Evolutionary conservation across 2,888 invertebrate species (phyloP).

Genomic region (Pemphredon lugubris): DNA sequence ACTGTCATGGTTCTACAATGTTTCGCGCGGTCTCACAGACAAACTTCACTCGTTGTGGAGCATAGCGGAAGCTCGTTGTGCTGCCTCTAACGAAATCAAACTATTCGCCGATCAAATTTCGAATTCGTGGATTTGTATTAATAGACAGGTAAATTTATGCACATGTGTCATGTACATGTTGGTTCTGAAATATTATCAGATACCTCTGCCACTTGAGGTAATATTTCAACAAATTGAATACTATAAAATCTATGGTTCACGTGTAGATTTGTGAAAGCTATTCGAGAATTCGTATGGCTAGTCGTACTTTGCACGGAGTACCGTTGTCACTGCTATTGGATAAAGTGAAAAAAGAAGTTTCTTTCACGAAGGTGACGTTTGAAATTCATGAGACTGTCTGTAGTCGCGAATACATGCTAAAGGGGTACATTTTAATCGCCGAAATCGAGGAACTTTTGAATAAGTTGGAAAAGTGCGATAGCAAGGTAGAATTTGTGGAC

Average conservation of each 20-base stretch:
- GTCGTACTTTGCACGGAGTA: slow-evolving; percentile 65
- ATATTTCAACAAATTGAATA: too few relatives aligned
- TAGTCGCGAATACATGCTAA: slow-evolving; percentile 57
- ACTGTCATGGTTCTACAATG: slow-evolving; percentile 58
- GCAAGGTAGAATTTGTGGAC: slow-evolving; percentile 59
- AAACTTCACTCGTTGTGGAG: slow-evolving; percentile 68
- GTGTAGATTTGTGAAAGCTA: slow-evolving; percentile 51
- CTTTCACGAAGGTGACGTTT: slow-evolving; percentile 62
- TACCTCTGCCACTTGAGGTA: too few relatives aligned
- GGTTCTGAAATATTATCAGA: not conserved
- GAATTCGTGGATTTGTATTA: slow-evolving; percentile 62
- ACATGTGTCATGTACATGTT: not conserved
- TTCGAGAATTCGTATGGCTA: slow-evolving; percentile 68
- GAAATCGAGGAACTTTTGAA: slow-evolving; percentile 64
- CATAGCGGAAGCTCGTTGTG: slow-evolving; percentile 57
- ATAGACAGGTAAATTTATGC: slow-evolving; percentile 62
- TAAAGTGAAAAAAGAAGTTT: slow-evolving; percentile 67
- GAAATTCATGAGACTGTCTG: slow-evolving; percentile 59
- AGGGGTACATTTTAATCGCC: slow-evolving; percentile 61
- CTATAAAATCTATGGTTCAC: too few relatives aligned
- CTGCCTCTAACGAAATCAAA: slow-evolving; percentile 55
- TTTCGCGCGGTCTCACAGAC: slow-evolving; percentile 55
- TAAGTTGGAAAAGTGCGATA: slow-evolving; percentile 67
- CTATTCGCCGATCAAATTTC: slow-evolving; percentile 66
- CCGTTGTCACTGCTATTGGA: slow-evolving; percentile 65